A percentile compares a stretch with the other conserved stretches of the same genome.
phyloP scores from a whole-genome alignment of 2,797 vertebrate species.

The Semaprochilodus insignis region DNA sequence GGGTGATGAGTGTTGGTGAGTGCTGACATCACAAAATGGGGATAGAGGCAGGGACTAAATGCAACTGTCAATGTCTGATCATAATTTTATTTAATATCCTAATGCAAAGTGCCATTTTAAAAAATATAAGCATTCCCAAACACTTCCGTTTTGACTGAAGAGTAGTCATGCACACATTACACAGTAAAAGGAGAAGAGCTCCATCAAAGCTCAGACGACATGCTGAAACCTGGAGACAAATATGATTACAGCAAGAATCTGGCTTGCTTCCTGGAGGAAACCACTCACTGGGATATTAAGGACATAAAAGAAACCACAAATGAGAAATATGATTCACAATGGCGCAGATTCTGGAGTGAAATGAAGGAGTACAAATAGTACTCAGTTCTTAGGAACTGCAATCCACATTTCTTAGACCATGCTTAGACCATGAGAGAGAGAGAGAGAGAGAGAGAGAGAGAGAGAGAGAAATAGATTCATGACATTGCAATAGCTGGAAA shows the following conservation, averaged over 20 bases:
- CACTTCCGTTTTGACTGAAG: background rate
- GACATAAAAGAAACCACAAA: background rate
- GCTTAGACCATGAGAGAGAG: too few relatives aligned
- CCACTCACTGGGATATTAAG: constrained; percentile 1
- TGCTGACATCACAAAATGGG: too few relatives aligned
- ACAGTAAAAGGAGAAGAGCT: background rate
- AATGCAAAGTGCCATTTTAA: too few relatives aligned
- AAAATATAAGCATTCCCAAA: background rate
- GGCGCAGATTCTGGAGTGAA: background rate
- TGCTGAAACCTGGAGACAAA: background rate
- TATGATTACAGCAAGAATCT: background rate
- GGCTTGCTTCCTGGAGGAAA: background rate
- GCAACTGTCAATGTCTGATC: too few relatives aligned
- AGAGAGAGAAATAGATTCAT: too few relatives aligned
- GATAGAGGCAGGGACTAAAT: too few relatives aligned
- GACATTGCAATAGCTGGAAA: too few relatives aligned
- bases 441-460: too few relatives aligned
- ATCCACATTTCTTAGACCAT: background rate
- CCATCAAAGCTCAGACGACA: background rate
- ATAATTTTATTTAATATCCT: too few relatives aligned
- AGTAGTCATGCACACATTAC: background rate
- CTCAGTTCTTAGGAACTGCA: constrained; percentile 21
- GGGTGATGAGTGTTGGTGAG: too few relatives aligned
- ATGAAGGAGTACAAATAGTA: background rate
- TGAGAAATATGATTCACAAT: background rate